Evolutionary conservation across 2,888 invertebrate species (phyloP).

Genomic region (Agelastica alni): DNA sequence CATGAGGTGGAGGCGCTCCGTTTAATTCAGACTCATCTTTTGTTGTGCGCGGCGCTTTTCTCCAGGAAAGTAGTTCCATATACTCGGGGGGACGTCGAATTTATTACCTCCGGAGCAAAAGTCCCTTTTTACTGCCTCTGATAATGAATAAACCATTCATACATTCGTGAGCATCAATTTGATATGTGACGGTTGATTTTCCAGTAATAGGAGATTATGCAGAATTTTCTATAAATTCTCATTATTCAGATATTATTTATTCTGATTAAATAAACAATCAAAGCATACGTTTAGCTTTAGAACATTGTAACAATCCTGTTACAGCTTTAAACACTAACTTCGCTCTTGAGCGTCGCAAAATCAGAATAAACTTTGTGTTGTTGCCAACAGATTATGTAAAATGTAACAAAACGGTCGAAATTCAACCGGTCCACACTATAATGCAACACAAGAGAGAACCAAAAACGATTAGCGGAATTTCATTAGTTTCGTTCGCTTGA

Average conservation of each 20-base stretch:
- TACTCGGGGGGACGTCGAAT: conserved; percentile 17
- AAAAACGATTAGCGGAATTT: conserved; percentile 12
- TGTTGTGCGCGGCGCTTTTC: conserved; percentile 15
- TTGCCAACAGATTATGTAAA: conserved; percentile 5
- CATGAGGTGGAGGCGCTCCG: conserved; percentile 19
- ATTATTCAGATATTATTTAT: too few species aligned
- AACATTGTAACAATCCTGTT: too few species aligned
- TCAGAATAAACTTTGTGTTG: not conserved
- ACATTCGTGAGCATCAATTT: too few species aligned
- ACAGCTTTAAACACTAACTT: too few species aligned
- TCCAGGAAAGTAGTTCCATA: conserved; percentile 11
- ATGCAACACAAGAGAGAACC: conserved; percentile 3
- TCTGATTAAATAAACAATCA: too few species aligned
- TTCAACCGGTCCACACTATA: not conserved
- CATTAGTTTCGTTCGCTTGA: conserved; percentile 18
- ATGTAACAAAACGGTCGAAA: conserved; percentile 1
- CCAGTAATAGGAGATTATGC: too few species aligned
- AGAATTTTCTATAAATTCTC: too few species aligned
- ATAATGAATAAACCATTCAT: conserved; percentile 16
- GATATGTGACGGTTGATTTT: too few species aligned
- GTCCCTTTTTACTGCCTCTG: conserved; percentile 6
- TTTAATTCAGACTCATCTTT: conserved; percentile 23
- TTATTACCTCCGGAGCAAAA: conserved; percentile 16
- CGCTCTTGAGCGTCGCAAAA: not conserved
- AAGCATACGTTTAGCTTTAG: too few species aligned